These are phyloP conservation scores for Phenacoccus solenopsis DNA, from an alignment of 1,140 invertebrate species.

Conservation along the genomic window DNA sequence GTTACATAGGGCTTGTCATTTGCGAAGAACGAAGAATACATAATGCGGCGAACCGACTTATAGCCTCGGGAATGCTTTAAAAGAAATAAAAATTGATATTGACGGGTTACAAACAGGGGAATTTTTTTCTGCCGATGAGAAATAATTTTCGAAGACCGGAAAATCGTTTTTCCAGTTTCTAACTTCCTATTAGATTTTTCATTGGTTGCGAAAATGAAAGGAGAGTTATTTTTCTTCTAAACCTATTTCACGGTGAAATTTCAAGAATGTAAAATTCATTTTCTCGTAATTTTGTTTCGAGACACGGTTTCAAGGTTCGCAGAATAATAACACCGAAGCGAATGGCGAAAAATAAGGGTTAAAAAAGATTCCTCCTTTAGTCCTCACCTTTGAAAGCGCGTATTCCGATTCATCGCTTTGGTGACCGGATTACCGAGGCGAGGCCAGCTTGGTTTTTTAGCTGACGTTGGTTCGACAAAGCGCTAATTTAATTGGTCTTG, in stretches of 20 bases:
- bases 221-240: background rate
- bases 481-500: background rate
- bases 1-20: background rate
- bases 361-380: background rate
- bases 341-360: too few species aligned
- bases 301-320: background rate
- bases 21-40: background rate
- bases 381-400: background rate
- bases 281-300: conserved; percentile 9
- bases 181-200: conserved; percentile 13
- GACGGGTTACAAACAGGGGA: background rate
- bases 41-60: background rate
- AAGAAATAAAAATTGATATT: conserved; percentile 13
- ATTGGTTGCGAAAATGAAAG: conserved; percentile 4
- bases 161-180: conserved; percentile 17
- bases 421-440: too few species aligned
- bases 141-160: conserved; percentile 12
- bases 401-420: background rate
- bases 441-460: background rate
- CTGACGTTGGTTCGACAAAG: background rate
- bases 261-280: conserved; percentile 6
- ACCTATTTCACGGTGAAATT: conserved; percentile 16
- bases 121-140: background rate
- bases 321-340: background rate
- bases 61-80: background rate